Percentiles rank a stretch among this genome's conserved stretches.
Conservation (phyloP, 2,888 invertebrate genomes). For the Sceliomorpha sp. region DNA sequence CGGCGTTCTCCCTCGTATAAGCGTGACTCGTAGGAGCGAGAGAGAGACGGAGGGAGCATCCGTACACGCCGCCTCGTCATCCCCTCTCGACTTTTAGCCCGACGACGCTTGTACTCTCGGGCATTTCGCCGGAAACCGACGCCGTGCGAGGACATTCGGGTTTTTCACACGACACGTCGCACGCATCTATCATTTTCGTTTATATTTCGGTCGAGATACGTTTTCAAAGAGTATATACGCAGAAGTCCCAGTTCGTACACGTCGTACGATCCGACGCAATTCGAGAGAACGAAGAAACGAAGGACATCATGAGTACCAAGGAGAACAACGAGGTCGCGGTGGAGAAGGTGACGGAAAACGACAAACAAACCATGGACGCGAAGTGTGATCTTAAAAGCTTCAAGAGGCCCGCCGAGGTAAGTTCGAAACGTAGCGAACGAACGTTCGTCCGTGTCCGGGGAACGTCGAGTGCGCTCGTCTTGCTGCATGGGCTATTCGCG, state of each 20-base stretch:
- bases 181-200: constrained; percentile 12
- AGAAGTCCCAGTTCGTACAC: constrained; percentile 24
- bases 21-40: too few species aligned
- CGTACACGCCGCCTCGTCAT: not conserved
- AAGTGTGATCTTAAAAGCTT: constrained; percentile 92
- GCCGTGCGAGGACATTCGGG: constrained; percentile 74
- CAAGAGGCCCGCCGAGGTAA: constrained; percentile 93
- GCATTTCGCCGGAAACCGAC: constrained; percentile 80
- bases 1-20: too few species aligned
- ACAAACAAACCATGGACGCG: constrained; percentile 86
- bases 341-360: constrained; percentile 89
- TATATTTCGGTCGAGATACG: not conserved
- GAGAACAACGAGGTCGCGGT: constrained; percentile 93
- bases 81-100: constrained; percentile 66
- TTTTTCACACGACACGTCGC: constrained; percentile 39
- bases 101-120: constrained; percentile 76
- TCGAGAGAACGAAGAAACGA: constrained; percentile 23
- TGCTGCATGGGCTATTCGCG: too few species aligned
- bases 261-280: constrained; percentile 27
- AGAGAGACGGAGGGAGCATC: too few species aligned
- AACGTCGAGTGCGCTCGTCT: too few species aligned
- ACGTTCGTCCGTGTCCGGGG: too few species aligned
- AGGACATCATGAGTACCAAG: constrained; percentile 87
- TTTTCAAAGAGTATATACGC: too few species aligned
- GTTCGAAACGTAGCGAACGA: constrained; percentile 80